A percentile compares a stretch with the other conserved stretches of the same genome.
These are phyloP conservation scores for Drosophila pachea DNA, from an alignment of 1,140 invertebrate genomes.

Conservation along the genomic window DNA sequence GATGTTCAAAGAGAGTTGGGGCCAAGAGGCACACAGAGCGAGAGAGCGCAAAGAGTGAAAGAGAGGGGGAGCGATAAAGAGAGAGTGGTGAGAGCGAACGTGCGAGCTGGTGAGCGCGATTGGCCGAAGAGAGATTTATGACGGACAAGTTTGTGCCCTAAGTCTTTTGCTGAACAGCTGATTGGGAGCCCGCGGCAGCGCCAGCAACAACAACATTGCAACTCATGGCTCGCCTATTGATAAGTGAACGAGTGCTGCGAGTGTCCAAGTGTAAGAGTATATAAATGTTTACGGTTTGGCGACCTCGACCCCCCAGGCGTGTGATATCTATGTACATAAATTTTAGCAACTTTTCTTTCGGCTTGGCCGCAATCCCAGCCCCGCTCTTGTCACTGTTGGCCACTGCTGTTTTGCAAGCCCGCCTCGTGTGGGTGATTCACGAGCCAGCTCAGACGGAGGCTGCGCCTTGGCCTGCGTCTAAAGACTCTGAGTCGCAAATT, in stretches of 20 bases:
- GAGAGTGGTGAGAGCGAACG: conserved; percentile 1
- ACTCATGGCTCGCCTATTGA: conserved; percentile 57
- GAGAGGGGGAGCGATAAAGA: not conserved
- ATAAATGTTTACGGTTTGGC: conserved; percentile 70
- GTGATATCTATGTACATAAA: conserved; percentile 58
- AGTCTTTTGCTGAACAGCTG: conserved; percentile 71
- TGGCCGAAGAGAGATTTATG: conserved; percentile 70
- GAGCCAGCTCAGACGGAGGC: conserved; percentile 15
- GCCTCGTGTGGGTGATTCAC: conserved; percentile 47
- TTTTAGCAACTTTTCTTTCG: conserved; percentile 63
- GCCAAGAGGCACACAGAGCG: conserved; percentile 8
- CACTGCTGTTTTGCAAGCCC: conserved; percentile 54
- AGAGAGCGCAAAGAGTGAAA: not conserved
- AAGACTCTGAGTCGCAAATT: conserved; percentile 32
- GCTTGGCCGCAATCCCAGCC: conserved; percentile 39
- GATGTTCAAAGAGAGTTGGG: conserved; percentile 44
- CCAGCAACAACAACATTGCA: conserved; percentile 10
- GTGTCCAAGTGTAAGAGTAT: conserved; percentile 31
- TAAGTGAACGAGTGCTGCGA: conserved; percentile 34
- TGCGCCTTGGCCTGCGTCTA: conserved; percentile 30
- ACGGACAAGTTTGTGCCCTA: conserved; percentile 70
- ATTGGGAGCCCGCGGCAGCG: conserved; percentile 46
- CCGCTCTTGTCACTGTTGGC: conserved; percentile 43
- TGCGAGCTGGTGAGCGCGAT: conserved; percentile 17
- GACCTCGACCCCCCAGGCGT: conserved; percentile 71